Evolutionary conservation across 2,797 vertebrate species (phyloP), one percentile per base, ranked within the genome.

Genomic region (Urophycis tenuis): DNA sequence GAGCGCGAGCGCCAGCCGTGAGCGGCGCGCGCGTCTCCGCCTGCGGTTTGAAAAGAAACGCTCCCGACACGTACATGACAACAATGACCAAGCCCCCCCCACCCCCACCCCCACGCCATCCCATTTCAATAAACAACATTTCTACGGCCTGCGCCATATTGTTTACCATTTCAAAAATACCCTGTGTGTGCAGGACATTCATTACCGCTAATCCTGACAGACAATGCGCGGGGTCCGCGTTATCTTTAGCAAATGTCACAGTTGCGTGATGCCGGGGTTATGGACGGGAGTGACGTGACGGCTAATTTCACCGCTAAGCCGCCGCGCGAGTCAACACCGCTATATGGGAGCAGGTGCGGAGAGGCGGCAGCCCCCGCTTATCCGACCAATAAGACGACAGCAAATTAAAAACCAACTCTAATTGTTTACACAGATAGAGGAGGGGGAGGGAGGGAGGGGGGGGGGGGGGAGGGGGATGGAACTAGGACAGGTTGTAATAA

Each of bases 351-450:
- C 84, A 81, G 81, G 78, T 85, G 60, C 60, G 4, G n/a, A 67
- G 60, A 25, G 60, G 9, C 8, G 60, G n/a, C n/a, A n/a, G 77
- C 81, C 77, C 81, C 76, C 78, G 78, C 71, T 75, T 81, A 60
- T 75, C 77, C 76, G 39, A 75, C 53, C 72, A 77, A 70, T 69
- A 39, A 49, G 75, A 71, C 81, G 80, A 87, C 77, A 33, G 67
- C 25, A 1, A 72, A 53, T 71, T 72, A 82, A 75, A 87, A 71
- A 80, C 71, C 3, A 41, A 15, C 39, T n/a, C 14, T 87, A 81
- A 86, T 74, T 79, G 81, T 88, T 87, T 87, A 84, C 79, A 79
- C 84, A 89, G 88, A 84, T 86, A 25, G 83, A 80, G 84, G 70
- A 74, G 78, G 1, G 15, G 6, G n/a, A n/a, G n/a, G n/a, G n/a